A percentile compares a stretch with the other conserved stretches of the same genome.
These are phyloP conservation scores for Coryphaenoides rupestris DNA, from an alignment of 2,113 vertebrate species.

Conservation along the genomic window DNA sequence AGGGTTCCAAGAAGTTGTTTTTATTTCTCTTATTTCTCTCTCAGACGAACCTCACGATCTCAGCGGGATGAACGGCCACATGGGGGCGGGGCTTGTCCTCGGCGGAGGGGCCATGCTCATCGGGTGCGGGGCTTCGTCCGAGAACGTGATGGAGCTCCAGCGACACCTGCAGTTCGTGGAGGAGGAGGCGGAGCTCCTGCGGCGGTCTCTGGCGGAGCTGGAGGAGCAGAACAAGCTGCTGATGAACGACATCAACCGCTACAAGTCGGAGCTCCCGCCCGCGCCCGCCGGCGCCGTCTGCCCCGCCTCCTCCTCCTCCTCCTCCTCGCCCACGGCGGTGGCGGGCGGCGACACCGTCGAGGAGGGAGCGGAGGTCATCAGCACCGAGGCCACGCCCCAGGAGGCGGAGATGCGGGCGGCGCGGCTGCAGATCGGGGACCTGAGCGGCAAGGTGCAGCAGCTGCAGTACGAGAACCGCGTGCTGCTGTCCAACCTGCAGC, in stretches of 20 bases:
- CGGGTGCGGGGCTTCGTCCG: constrained; percentile 74
- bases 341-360: constrained; percentile 51
- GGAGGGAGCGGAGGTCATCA: constrained; percentile 83
- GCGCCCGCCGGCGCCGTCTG: constrained; percentile 62
- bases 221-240: constrained; percentile 99
- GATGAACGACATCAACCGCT: constrained; percentile 89
- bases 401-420: constrained; percentile 87
- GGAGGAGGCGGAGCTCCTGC: constrained; percentile 93
- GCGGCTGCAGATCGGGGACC: constrained; percentile 89
- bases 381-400: constrained; percentile 73
- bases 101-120: constrained; percentile 47
- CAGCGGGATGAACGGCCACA: constrained; percentile 45
- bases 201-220: constrained; percentile 90
- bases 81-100: constrained; percentile 47
- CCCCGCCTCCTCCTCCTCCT: constrained; percentile 55
- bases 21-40: no score
- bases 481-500: constrained; percentile 94
- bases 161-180: constrained; percentile 96
- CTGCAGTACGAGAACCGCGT: constrained; percentile 98
- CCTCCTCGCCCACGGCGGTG: constrained; percentile 45
- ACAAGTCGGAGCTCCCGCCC: constrained; percentile 88
- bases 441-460: constrained; percentile 94
- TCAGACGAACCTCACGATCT: constrained; percentile 55
- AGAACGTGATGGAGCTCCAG: constrained; percentile 87
- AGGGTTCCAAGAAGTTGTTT: no score